A percentile compares a stretch with the other conserved stretches of the same genome.
phyloP scores from a whole-genome alignment of 2,113 vertebrate genomes.

The Holacanthus passer region DNA sequence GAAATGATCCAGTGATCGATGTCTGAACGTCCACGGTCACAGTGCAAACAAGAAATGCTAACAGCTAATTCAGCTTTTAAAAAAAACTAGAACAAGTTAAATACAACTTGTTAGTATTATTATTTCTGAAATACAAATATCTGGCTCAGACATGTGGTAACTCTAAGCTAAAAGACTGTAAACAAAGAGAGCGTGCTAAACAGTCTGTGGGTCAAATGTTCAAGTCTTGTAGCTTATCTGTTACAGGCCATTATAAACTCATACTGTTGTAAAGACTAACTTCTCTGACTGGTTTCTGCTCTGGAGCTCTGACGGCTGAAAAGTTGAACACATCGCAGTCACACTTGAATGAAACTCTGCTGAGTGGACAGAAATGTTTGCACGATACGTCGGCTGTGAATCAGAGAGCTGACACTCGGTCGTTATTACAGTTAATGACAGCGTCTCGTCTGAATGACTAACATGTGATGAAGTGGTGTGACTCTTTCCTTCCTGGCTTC shows the following conservation, averaged over 20 bases:
- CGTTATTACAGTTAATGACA: conserved; percentile 80
- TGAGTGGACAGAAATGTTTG: conserved; percentile 68
- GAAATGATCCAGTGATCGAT: not conserved
- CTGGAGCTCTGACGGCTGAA: conserved; percentile 10
- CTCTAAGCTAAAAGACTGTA: not conserved
- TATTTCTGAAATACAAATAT: not conserved
- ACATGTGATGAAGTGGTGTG: conserved; percentile 60
- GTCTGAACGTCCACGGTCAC: too few species aligned
- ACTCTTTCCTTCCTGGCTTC: conserved; percentile 56
- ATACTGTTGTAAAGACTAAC: too few species aligned
- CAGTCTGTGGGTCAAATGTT: too few species aligned
- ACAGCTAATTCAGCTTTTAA: not conserved
- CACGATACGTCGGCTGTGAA: conserved; percentile 65
- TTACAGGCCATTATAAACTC: too few species aligned
- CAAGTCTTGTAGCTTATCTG: too few species aligned
- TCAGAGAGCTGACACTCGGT: conserved; percentile 74
- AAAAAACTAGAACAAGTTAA: not conserved
- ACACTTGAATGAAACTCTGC: conserved; percentile 43
- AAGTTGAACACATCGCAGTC: conserved; percentile 59
- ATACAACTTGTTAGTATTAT: not conserved
- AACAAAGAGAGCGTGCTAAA: not conserved
- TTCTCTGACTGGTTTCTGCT: too few species aligned
- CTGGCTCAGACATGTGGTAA: not conserved
- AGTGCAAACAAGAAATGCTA: not conserved
- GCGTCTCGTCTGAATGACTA: conserved; percentile 69